Conservation (phyloP, 92 coral and sea anemone species). For the Diadumene lineata region DNA sequence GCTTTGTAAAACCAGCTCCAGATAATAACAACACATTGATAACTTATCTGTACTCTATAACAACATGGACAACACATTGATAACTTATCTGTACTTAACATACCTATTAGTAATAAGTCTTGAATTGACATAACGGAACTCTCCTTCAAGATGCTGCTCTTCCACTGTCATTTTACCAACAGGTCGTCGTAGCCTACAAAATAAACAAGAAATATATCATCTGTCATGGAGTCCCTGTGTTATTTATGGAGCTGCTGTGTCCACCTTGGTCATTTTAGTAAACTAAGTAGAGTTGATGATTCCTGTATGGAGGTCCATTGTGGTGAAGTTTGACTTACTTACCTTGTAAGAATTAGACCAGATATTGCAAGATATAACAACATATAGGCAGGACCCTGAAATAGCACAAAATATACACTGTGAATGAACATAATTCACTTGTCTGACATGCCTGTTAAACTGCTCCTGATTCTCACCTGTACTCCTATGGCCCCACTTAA, state of each 20-base stretch:
- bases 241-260: too few species aligned
- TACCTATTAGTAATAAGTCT: conserved; percentile 96
- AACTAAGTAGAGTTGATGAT: too few species aligned
- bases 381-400: conserved; percentile 96
- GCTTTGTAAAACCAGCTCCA: too few species aligned
- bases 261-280: too few species aligned
- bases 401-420: too few species aligned
- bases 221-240: too few species aligned
- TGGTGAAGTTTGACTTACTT: neutral
- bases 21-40: too few species aligned
- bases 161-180: conserved; percentile 97
- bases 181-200: conserved; percentile 89
- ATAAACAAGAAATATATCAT: neutral
- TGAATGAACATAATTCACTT: too few species aligned
- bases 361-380: conserved; percentile 87
- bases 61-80: too few species aligned
- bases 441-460: too few species aligned
- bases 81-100: neutral
- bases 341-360: conserved; percentile 91
- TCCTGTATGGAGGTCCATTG: too few species aligned
- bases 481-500: conserved; percentile 90
- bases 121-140: conserved; percentile 92
- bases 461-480: conserved; percentile 75
- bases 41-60: too few species aligned
- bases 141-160: conserved; percentile 98